A percentile compares a stretch with the other conserved stretches of the same genome.
Conservation (phyloP, 1,140 invertebrate genomes). For the Achroia grisella region DNA sequence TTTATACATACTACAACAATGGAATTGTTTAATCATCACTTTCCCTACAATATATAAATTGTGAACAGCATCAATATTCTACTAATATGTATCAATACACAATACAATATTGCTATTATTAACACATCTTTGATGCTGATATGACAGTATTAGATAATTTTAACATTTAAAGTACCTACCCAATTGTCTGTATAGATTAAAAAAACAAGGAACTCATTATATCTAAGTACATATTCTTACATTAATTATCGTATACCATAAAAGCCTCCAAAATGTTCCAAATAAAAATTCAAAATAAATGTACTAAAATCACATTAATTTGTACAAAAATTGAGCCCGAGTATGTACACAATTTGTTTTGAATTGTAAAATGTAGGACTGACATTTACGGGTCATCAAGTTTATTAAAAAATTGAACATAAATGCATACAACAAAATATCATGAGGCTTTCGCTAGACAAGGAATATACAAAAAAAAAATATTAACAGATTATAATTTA, state of each 20-base stretch:
- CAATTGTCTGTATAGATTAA: constrained; percentile 28
- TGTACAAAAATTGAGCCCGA: constrained; percentile 38
- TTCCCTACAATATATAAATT: constrained; percentile 5
- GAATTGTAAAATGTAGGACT: neutral
- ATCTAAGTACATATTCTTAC: constrained; percentile 71
- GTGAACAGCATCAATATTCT: constrained; percentile 16
- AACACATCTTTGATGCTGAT: constrained; percentile 17
- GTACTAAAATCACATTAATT: constrained; percentile 40
- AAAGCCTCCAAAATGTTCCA: constrained; percentile 68
- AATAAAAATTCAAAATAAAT: constrained; percentile 38
- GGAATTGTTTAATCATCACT: constrained; percentile 1
- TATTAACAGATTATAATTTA: constrained; percentile 1
- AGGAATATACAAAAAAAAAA: neutral
- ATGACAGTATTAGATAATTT: constrained; percentile 14
- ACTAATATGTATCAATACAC: constrained; percentile 19
- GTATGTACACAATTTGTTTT: constrained; percentile 30
- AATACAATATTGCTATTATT: constrained; percentile 16
- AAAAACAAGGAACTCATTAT: constrained; percentile 62
- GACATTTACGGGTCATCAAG: too few species aligned
- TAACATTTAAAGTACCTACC: constrained; percentile 33
- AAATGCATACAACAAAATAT: too few species aligned
- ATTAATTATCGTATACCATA: constrained; percentile 70
- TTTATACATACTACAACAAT: neutral
- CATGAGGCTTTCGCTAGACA: neutral
- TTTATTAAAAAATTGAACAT: too few species aligned